phyloP scores from a whole-genome alignment of 2,888 invertebrate genomes.

The Magallana nippona region DNA sequence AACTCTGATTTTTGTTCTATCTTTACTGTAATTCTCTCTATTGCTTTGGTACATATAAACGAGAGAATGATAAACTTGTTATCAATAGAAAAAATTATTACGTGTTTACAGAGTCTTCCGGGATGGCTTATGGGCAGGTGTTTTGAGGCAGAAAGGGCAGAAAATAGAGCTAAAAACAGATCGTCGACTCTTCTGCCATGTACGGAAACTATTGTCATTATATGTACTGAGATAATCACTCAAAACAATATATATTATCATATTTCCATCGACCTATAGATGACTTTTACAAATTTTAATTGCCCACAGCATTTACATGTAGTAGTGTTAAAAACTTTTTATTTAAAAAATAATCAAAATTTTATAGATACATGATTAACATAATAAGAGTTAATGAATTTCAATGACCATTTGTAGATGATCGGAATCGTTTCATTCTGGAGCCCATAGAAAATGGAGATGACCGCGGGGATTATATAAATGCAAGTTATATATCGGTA shows the following conservation, averaged over 20 bases:
- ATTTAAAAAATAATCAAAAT: too few relatives aligned
- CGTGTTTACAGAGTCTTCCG: neutral
- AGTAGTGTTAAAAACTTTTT: neutral
- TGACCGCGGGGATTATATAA: neutral
- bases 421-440: neutral
- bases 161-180: constrained; percentile 18
- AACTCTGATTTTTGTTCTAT: too few relatives aligned
- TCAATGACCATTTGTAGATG: neutral
- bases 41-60: neutral
- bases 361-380: neutral
- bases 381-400: neutral
- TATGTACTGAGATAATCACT: neutral
- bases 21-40: too few relatives aligned
- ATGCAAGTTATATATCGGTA: constrained; percentile 16
- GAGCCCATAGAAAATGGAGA: neutral
- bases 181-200: constrained; percentile 2
- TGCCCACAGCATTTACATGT: neutral
- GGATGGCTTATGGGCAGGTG: neutral
- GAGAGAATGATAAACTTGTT: neutral
- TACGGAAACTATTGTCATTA: neutral
- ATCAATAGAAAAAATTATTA: neutral
- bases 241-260: neutral
- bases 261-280: too few relatives aligned
- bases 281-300: too few relatives aligned
- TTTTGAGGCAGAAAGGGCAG: constrained; percentile 18